These are phyloP conservation scores for Cossypha dichroa DNA, from an alignment of 2,797 vertebrate genomes.

Conservation along the genomic window DNA sequence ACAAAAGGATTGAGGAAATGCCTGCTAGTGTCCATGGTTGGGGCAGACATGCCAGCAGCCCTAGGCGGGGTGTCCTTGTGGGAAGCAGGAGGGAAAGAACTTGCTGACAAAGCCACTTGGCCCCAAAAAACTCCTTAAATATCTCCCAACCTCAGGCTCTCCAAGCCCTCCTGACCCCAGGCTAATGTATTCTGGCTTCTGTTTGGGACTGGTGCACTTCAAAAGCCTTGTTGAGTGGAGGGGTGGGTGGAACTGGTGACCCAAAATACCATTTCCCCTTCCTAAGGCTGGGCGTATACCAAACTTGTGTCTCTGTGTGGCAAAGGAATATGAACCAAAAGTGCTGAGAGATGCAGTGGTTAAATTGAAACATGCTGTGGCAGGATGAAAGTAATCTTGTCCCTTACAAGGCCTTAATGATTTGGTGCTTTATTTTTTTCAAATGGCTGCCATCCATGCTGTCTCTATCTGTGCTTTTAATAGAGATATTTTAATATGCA, in stretches of 20 bases:
- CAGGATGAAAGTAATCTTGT: conserved; percentile 60
- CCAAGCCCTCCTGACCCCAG: background rate
- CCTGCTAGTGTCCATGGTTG: background rate
- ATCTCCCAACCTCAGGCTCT: background rate
- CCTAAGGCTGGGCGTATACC: conserved; percentile 19
- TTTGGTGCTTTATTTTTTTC: background rate
- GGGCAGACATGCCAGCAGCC: background rate
- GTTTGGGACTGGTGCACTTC: background rate
- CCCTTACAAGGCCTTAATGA: conserved; percentile 14
- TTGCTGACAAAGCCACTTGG: background rate
- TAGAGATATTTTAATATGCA: background rate
- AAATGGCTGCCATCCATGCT: background rate
- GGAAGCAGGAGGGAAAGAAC: background rate
- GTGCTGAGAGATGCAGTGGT: conserved; percentile 62
- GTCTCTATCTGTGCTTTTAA: conserved; percentile 10
- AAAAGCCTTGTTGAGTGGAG: background rate
- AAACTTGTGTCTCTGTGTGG: conserved; percentile 19
- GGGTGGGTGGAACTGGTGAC: conserved; percentile 34
- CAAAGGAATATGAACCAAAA: conserved; percentile 44
- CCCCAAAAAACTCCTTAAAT: background rate
- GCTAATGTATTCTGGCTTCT: background rate
- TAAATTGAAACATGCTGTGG: conserved; percentile 61
- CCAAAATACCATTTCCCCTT: conserved; percentile 57
- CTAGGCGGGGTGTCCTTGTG: accelerated
- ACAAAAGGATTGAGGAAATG: background rate